Percentiles rank a stretch among this genome's conserved stretches.
Conservation (phyloP, 2,113 vertebrate species). For the Montifringilla adamsi region DNA sequence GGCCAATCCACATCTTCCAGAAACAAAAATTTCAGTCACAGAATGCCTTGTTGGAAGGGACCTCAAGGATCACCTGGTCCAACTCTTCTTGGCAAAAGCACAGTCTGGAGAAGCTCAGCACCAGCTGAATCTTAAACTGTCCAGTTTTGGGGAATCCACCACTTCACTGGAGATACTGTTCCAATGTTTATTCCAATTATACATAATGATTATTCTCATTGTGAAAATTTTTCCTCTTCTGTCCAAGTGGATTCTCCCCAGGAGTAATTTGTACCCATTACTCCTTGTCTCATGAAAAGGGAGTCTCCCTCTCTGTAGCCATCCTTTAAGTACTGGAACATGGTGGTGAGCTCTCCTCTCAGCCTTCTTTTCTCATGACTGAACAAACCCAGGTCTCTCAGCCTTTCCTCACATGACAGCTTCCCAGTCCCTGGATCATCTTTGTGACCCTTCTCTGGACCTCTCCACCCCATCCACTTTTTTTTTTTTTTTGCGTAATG, state of each 20-base stretch:
- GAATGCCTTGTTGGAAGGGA: neutral
- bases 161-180: neutral
- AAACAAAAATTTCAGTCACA: neutral
- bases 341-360: neutral
- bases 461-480: neutral
- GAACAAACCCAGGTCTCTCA: neutral
- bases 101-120: neutral
- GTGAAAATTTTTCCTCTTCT: neutral
- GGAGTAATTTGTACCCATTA: neutral
- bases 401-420: neutral
- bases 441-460: neutral
- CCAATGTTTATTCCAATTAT: neutral
- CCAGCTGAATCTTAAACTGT: neutral
- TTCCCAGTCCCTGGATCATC: neutral
- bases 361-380: fast-evolving
- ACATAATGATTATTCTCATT: neutral
- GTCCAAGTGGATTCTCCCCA: neutral
- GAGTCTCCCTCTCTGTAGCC: neutral
- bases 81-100: neutral
- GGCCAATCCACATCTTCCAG: neutral
- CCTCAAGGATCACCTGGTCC: neutral
- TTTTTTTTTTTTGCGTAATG: neutral
- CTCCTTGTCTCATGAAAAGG: neutral
- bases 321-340: neutral
- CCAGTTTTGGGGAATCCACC: neutral